Evolutionary conservation across 92 coral and sea anemone genomes (phyloP).

Genomic region (Zoanthus sansibaricus): DNA sequence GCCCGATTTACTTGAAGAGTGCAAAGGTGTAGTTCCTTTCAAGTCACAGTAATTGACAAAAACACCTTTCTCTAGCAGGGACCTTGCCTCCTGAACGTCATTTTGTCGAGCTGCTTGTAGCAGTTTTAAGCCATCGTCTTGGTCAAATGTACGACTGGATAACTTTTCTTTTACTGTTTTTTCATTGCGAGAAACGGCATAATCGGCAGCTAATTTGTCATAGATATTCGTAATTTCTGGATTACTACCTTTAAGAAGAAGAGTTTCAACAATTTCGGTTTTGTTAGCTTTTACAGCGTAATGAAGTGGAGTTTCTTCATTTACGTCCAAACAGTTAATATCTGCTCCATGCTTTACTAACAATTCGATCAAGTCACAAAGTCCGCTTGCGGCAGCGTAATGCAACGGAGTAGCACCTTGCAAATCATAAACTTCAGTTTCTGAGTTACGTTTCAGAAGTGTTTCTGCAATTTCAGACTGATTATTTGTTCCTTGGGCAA

Average conservation of each 20-base stretch:
- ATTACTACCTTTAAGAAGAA: conserved; percentile 11
- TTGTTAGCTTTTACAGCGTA: conserved; percentile 15
- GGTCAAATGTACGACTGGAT: neutral
- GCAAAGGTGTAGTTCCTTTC: conserved; percentile 35
- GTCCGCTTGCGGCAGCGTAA: conserved; percentile 27
- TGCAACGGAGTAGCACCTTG: conserved; percentile 32
- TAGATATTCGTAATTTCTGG: neutral
- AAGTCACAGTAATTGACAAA: conserved; percentile 9
- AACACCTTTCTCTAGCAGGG: neutral
- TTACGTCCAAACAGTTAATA: conserved; percentile 28
- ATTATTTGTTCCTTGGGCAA: neutral
- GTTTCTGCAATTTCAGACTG: neutral
- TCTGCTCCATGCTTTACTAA: conserved; percentile 17
- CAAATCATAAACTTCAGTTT: neutral
- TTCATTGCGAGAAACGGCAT: neutral
- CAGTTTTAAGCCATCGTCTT: neutral
- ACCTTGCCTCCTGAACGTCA: neutral
- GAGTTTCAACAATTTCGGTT: neutral
- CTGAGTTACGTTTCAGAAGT: neutral
- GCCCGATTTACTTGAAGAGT: conserved; percentile 8
- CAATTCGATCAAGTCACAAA: neutral
- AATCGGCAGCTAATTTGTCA: conserved; percentile 22
- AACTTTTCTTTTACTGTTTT: neutral
- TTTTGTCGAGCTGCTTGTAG: conserved; percentile 21
- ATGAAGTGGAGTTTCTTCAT: conserved; percentile 29